Evolutionary conservation across 92 coral and sea anemone species (phyloP), one percentile per base, ranked within the genome.

Genomic region (Nematostella vectensis): DNA sequence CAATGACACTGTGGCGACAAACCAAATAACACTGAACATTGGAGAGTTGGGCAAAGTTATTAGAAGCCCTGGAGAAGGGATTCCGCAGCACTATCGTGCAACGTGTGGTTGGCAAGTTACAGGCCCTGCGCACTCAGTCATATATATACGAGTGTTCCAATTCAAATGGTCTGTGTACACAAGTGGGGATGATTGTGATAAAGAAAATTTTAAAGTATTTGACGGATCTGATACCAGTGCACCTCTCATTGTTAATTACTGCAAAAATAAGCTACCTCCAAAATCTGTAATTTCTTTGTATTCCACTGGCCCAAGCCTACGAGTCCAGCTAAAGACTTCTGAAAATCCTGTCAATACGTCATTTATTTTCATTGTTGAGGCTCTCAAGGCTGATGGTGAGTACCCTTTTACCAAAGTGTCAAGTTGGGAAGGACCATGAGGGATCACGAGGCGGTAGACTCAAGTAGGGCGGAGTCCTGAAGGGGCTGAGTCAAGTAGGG

Each of bases 71-170:
- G 11, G 12, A 38, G 29, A 9, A 4, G 29, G 57, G 16, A 18
- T 11, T 0, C 29, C 13, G 9, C 57, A 13, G 24, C 52, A 47
- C 0, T 12, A 29, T 31, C 30, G 57, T n/a, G 30, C 60, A 17
- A 62, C 62, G 9, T 76, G 83, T 44, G 61, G 48, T 13, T 76
- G 83, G 83, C 67, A 69, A 51, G 50, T 76, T 30, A 69, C 71
- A 13, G 77, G 72, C 13, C 83, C 83, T 37, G 59, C 31, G 6
- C 76, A 77, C 0, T 38, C 58, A 62, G 63, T 49, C n/a, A 3
- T 69, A 12, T 25, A n/a, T 2, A 47, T 69, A 8, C 8, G 42
- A 8, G 8, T 36, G 15, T 36, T 8, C 21, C 13, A 11, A 3
- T 18, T 49, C 28, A 4, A 0, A 1, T 0, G 2, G 22, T 2